Base-by-base conservation (phyloP, 1,140 invertebrate species). In the Drosophila malerkotliana region DNA sequence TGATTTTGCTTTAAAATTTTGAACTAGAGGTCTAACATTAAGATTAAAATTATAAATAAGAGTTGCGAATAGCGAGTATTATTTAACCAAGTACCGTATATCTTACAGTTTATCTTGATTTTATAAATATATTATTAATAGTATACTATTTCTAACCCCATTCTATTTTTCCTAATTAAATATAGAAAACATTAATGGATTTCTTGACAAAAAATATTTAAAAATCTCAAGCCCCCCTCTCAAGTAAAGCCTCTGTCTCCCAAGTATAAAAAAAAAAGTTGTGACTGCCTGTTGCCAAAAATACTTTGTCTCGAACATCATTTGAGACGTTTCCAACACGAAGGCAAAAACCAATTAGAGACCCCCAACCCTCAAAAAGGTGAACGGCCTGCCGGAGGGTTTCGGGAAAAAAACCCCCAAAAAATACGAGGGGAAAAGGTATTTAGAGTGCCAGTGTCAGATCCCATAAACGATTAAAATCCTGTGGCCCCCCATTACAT, bases 281-380 rank as follows among this genome's bases (percentile, higher is more conserved):
- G 10, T 14, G 41, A 32, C 41, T 55, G 45, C 41, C 34, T 41
- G 47, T 69, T 73, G 68, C 63, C 63, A 53, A 67, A 67, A 64
- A 53, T 45, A 67, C 63, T 64, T 52, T 63, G 63, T 64, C 59
- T 64, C 59, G 34, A 67, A 60, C 63, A 49, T 10, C 63, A 67
- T 34, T 30, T 41, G 63, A 63, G 63, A 44, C 47, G 63, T 34
- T 63, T 30, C 32, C 45, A 62, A 62, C 58, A 51, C 63, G 34
- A 63, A 44, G 26, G 47, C 34, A 41, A 34, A 63, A 64, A 64
- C 47, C 63, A 66, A 66, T 66, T 66, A 66, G 44, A 48, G 30
- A 41, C 34, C 30, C 24, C 24, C 4, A 15, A 2, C 14, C 41
- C 41, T 7, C 15, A 0, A 21, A 47, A 47, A 61, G 62, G 62